Conservation (phyloP, 2,797 vertebrate genomes). For the Channallabes apus region DNA sequence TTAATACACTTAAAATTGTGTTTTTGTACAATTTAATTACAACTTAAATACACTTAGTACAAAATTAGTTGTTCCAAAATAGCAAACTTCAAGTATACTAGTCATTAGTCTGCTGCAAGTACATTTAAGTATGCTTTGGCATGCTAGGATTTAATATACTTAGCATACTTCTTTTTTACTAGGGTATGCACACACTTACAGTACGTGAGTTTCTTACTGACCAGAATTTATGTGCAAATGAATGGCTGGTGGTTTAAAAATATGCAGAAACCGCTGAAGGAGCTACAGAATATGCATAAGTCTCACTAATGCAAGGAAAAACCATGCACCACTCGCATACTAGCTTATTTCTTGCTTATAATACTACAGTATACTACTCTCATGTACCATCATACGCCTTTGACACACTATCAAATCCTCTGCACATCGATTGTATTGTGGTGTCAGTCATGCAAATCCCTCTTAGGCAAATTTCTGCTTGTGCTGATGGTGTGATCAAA, state of each 20-base stretch:
- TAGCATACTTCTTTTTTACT: no score
- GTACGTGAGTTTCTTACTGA: not conserved
- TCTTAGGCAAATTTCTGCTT: not conserved
- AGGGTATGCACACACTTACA: not conserved
- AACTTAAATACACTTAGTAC: no score
- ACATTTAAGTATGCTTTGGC: no score
- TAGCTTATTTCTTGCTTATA: not conserved
- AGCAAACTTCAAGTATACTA: no score
- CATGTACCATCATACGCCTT: not conserved
- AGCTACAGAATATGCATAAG: not conserved
- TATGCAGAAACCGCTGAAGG: not conserved
- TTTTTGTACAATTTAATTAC: no score
- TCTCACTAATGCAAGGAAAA: not conserved
- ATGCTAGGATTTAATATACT: no score
- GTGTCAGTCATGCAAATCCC: not conserved
- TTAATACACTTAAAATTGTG: no score
- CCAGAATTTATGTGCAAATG: not conserved
- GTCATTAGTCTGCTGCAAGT: no score
- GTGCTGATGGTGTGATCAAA: slow-evolving; percentile 4
- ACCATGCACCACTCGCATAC: not conserved
- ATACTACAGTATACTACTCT: not conserved
- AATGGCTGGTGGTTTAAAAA: not conserved
- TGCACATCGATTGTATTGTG: not conserved
- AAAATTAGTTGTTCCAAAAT: no score
- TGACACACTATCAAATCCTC: not conserved